Evolutionary conservation across 2,888 invertebrate species (phyloP).

Genomic region (Caenorhabditis afra): DNA sequence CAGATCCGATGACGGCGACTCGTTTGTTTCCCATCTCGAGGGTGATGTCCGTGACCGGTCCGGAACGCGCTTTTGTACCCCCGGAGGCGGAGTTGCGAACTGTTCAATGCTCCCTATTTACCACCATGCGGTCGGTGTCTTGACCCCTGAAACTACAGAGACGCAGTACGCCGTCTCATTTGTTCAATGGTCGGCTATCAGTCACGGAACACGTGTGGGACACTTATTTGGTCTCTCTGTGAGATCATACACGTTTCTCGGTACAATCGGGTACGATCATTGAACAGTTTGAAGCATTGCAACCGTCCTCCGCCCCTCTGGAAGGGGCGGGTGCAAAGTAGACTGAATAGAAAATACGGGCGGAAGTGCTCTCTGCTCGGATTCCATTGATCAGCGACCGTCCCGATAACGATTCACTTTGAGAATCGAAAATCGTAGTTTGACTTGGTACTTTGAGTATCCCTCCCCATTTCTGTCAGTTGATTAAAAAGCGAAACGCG

Average conservation of each 20-base stretch:
- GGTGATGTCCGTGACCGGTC: neutral
- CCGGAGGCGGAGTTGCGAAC: conserved; percentile 13
- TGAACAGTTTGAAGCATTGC: conserved; percentile 51
- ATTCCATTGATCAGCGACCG: neutral
- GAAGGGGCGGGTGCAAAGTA: conserved; percentile 6
- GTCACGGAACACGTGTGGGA: conserved; percentile 39
- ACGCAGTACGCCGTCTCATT: conserved; percentile 17
- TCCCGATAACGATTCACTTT: neutral
- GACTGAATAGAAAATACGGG: conserved; percentile 42
- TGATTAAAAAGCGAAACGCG: too few relatives aligned
- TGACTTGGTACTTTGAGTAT: too few relatives aligned
- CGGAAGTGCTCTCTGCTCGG: conserved; percentile 2
- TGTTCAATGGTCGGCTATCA: conserved; percentile 48
- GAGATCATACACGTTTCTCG: conserved; percentile 10
- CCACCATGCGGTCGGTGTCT: conserved; percentile 26
- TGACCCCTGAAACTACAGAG: conserved; percentile 51
- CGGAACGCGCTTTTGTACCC: conserved; percentile 37
- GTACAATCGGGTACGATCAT: conserved; percentile 50
- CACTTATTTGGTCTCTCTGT: conserved; percentile 24
- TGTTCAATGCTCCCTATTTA: conserved; percentile 36
- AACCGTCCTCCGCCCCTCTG: conserved; percentile 16
- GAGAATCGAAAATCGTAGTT: neutral
- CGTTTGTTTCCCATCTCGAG: conserved; percentile 42
- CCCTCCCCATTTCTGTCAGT: too few relatives aligned
- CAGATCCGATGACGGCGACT: conserved; percentile 64